A percentile compares a stretch with the other conserved stretches of the same genome.
phyloP scores from a whole-genome alignment of 2,113 vertebrate species.

The Lipophrys pholis region DNA sequence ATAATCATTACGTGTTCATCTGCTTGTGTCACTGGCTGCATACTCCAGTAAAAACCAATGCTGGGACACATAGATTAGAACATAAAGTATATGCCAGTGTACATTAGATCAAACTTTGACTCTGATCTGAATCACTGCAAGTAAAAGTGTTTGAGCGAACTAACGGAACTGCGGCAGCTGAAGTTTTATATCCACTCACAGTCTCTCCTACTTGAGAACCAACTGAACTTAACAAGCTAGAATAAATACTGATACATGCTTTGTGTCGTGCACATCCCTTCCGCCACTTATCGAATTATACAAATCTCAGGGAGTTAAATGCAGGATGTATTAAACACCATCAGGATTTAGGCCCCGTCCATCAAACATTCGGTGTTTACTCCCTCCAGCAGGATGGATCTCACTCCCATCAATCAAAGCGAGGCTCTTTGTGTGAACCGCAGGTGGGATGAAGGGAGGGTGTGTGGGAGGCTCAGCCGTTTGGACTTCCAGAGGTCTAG shows the following conservation, averaged over 20 bases:
- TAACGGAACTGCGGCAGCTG: constrained; percentile 1
- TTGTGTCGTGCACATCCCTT: constrained; percentile 35
- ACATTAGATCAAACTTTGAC: constrained; percentile 12
- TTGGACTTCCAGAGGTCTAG: neutral
- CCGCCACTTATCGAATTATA: constrained; percentile 64
- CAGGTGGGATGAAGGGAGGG: neutral
- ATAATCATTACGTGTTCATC: too few relatives aligned
- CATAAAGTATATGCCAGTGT: too few relatives aligned
- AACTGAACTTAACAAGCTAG: constrained; percentile 26
- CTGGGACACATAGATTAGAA: too few relatives aligned
- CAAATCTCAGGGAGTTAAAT: constrained; percentile 61
- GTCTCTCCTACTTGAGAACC: constrained; percentile 4
- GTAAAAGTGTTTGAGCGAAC: neutral
- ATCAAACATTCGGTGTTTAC: constrained; percentile 53
- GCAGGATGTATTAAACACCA: constrained; percentile 59
- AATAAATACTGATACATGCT: constrained; percentile 33
- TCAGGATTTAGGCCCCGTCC: constrained; percentile 50
- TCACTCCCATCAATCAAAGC: constrained; percentile 31
- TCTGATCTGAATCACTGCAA: neutral
- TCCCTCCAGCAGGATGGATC: constrained; percentile 17
- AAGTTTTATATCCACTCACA: constrained; percentile 1
- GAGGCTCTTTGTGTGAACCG: neutral
- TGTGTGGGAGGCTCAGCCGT: neutral
- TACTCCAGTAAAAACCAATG: too few relatives aligned
- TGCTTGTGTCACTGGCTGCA: too few relatives aligned